Base-by-base conservation (phyloP, 2,888 invertebrate species). In the Cerastoderma edule region DNA sequence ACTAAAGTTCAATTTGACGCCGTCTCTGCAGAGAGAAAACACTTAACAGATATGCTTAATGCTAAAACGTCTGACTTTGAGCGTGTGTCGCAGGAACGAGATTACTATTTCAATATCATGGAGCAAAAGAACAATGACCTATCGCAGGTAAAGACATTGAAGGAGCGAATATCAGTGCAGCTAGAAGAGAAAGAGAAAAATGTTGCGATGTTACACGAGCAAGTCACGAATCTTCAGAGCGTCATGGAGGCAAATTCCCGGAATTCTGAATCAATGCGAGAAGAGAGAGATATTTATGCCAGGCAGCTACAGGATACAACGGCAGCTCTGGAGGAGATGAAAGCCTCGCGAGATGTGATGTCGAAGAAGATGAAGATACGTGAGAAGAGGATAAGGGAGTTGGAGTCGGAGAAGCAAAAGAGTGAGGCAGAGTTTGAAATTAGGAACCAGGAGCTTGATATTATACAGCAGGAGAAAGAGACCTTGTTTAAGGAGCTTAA, bases 141-240 rank as follows among this genome's bases (percentile, higher is more conserved):
- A 13, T 65, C 81, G 16, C 78, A 85, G 53, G 54, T 90, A 32
- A 87, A 87, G 60, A 70, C 83, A 5, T 77, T 85, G 35, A 85
- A 85, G 39, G 91, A 91, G 35, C 86, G 86, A 56, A 57, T 91
- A 30, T 83, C 78, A 5, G 74, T 89, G 10, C 89, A 90, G 75
- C 76, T 91, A 24, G 90, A 91, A 68, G 92, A 92, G 70, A 89
- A 89, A 65, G 90, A 91, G 72, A 89, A 87, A 64, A 87, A 88
- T 72, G 75, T 91, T 30, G 64, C 75, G 16, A 79, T 89, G 13
- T 72, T 92, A n/a, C 83, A 88, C 24, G 85, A 89, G 56, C 89
- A 91, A 75, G 83, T 87, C 10, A 83, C 82, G 56, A 87, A 85
- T 53, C 78, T 89, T 50, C 83, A 85, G 8, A 87, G 86, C 13